Evolutionary conservation across 2,797 vertebrate genomes (phyloP).

Genomic region (Balearica regulorum): DNA sequence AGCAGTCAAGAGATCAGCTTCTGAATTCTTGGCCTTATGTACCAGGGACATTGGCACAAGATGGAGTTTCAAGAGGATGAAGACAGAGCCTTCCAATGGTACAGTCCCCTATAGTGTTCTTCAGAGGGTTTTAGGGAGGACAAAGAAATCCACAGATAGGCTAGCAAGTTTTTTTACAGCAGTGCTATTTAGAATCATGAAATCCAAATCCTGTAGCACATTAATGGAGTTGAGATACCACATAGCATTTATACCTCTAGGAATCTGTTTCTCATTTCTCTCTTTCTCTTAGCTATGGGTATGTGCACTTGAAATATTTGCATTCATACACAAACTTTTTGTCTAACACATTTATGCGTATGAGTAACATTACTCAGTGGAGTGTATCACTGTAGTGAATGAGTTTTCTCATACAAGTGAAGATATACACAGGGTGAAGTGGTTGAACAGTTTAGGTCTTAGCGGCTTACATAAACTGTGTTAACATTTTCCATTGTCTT

Average conservation of each 20-base stretch:
- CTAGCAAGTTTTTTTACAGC: neutral
- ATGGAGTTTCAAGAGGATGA: neutral
- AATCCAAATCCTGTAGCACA: neutral
- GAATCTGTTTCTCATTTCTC: neutral
- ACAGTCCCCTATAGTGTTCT: neutral
- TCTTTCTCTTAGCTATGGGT: neutral
- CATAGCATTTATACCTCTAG: neutral
- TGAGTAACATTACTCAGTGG: neutral
- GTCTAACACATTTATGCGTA: neutral
- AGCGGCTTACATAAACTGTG: neutral
- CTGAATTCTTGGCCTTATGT: neutral
- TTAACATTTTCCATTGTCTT: slow-evolving; percentile 1
- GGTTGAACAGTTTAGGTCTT: neutral
- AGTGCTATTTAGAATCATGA: neutral
- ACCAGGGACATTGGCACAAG: neutral
- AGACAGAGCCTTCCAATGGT: neutral
- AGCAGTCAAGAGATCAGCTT: neutral
- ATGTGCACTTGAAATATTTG: neutral
- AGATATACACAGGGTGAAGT: neutral
- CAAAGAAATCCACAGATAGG: neutral
- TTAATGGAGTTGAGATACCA: neutral
- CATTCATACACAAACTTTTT: neutral
- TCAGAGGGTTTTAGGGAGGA: neutral
- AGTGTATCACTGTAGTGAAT: neutral
- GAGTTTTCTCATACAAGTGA: neutral